phyloP scores from a whole-genome alignment of 2,888 invertebrate genomes.

The Zaprionus lineosus region DNA sequence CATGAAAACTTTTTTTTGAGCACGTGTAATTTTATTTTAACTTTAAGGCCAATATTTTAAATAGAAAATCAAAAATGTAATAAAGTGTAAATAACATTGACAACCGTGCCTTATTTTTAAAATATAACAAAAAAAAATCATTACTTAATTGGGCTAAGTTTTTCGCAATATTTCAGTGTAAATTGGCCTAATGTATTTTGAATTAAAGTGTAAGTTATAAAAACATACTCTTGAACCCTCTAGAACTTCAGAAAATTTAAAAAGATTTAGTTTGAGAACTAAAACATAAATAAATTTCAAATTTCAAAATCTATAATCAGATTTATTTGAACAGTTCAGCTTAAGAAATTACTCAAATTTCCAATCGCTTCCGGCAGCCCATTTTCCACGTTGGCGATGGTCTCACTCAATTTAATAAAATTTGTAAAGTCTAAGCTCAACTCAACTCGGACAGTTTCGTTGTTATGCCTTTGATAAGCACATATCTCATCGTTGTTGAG shows the following conservation, averaged over 20 bases:
- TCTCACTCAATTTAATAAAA: slow-evolving; percentile 52
- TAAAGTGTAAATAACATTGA: too few species aligned
- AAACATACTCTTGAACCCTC: too few species aligned
- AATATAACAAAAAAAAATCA: too few species aligned
- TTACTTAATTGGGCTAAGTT: too few species aligned
- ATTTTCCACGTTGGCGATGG: slow-evolving; percentile 2
- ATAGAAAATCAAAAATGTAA: background rate
- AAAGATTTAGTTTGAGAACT: too few species aligned
- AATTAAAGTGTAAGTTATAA: too few species aligned
- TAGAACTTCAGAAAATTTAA: too few species aligned
- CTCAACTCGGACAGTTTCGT: slow-evolving; percentile 11
- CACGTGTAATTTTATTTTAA: slow-evolving; percentile 24
- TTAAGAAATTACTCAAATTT: background rate
- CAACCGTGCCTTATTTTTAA: too few species aligned
- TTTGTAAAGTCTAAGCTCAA: slow-evolving; percentile 11
- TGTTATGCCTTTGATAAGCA: slow-evolving; percentile 60
- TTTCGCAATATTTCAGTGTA: too few species aligned
- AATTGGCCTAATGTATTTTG: too few species aligned
- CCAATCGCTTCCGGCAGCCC: slow-evolving; percentile 1
- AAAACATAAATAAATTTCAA: background rate
- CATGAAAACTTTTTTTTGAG: slow-evolving; percentile 51
- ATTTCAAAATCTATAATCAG: background rate
- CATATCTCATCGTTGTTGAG: too few species aligned
- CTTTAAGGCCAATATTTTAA: background rate
- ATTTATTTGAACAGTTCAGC: background rate